A percentile compares a stretch with the other conserved stretches of the same genome.
phyloP scores from a whole-genome alignment of 2,888 invertebrate genomes.

The Diachrysia chrysitis region DNA sequence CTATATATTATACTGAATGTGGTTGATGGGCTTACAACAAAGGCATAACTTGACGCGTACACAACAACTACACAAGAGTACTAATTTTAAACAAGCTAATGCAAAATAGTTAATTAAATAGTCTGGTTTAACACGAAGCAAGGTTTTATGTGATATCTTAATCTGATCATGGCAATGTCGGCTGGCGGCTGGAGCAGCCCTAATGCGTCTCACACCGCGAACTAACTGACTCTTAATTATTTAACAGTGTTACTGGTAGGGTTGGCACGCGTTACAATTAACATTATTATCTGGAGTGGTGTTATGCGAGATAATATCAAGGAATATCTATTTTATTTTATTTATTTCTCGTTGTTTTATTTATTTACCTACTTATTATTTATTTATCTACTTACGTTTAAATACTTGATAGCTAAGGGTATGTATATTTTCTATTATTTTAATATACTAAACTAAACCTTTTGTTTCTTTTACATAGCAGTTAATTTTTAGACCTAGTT shows the following conservation, averaged over 20 bases:
- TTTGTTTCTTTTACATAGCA: too few relatives aligned
- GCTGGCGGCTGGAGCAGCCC: conserved; percentile 67
- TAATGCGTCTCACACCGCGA: conserved; percentile 74
- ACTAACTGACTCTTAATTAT: conserved; percentile 81
- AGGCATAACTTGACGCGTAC: neutral
- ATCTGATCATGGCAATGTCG: conserved; percentile 37
- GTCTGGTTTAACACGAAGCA: conserved; percentile 32
- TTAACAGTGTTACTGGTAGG: conserved; percentile 72
- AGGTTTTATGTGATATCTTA: conserved; percentile 58
- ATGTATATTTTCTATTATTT: too few relatives aligned
- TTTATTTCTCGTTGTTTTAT: too few relatives aligned
- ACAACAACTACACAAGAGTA: neutral
- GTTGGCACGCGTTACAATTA: conserved; percentile 22
- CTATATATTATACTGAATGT: neutral
- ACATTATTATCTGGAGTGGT: conserved; percentile 11
- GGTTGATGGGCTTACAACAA: neutral
- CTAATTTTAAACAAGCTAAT: neutral
- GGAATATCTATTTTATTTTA: neutral
- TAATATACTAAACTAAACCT: too few relatives aligned
- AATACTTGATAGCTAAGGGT: too few relatives aligned
- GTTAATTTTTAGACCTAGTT: neutral
- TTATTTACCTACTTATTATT: too few relatives aligned
- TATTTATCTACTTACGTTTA: too few relatives aligned
- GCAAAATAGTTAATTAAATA: neutral
- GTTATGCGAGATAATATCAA: neutral